phyloP scores from a whole-genome alignment of 1,140 invertebrate genomes.

The Drosophila insularis region DNA sequence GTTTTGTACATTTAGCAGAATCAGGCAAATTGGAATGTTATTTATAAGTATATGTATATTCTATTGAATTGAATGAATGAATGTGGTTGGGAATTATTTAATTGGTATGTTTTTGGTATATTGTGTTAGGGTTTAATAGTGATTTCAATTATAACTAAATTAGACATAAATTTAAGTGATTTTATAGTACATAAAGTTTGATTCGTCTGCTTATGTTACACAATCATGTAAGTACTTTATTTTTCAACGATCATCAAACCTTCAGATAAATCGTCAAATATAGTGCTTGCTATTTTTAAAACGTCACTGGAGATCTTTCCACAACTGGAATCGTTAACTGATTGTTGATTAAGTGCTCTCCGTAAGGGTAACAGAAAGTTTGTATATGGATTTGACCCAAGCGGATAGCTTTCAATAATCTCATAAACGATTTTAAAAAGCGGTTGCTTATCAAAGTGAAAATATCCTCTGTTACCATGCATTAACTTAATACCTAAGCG shows the following conservation, averaged over 20 bases:
- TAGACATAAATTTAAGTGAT: background rate
- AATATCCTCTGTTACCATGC: slow-evolving; percentile 94
- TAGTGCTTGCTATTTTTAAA: slow-evolving; percentile 39
- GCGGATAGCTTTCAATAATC: slow-evolving; percentile 86
- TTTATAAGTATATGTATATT: background rate
- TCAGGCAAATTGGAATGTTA: background rate
- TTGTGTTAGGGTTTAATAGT: background rate
- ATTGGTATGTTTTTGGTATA: background rate
- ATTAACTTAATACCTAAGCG: slow-evolving; percentile 89
- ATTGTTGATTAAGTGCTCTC: slow-evolving; percentile 80
- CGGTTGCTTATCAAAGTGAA: slow-evolving; percentile 93
- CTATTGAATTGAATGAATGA: background rate
- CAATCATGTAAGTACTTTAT: background rate
- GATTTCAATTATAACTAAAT: background rate
- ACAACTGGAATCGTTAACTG: slow-evolving; percentile 83
- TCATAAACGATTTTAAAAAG: slow-evolving; percentile 91
- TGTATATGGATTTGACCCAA: slow-evolving; percentile 82
- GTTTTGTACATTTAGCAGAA: background rate
- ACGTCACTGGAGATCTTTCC: slow-evolving; percentile 83
- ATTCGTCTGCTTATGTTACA: background rate
- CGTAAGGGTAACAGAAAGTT: slow-evolving; percentile 83
- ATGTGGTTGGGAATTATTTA: background rate
- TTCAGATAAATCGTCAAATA: slow-evolving; percentile 41
- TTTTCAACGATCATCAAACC: slow-evolving; percentile 2
- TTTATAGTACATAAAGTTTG: background rate